phyloP scores from a whole-genome alignment of 2,113 vertebrate genomes.

The Dipodomys merriami region DNA sequence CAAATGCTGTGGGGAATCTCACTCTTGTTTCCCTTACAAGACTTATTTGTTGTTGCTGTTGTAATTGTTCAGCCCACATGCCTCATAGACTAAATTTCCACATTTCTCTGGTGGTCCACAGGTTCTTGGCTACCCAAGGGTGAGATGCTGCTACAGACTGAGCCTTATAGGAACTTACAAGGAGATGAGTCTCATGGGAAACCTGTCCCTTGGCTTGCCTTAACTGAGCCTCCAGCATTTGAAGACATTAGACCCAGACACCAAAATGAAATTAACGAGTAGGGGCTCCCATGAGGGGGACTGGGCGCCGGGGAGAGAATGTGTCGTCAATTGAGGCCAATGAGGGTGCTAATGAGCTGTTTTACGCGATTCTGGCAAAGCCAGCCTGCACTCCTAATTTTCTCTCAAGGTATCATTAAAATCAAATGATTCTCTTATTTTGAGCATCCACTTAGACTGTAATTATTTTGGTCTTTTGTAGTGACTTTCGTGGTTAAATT shows the following conservation, averaged over 20 bases:
- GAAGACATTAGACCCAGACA: constrained; percentile 16
- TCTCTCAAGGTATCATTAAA: constrained; percentile 75
- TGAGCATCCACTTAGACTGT: constrained; percentile 57
- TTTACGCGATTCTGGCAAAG: constrained; percentile 24
- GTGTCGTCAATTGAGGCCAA: not conserved
- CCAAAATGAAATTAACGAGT: constrained; percentile 50
- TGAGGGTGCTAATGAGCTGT: constrained; percentile 57
- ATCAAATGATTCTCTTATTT: constrained; percentile 76
- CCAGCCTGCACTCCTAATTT: constrained; percentile 23
- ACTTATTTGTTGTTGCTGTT: not conserved
- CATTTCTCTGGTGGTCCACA: constrained; percentile 47
- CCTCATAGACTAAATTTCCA: constrained; percentile 36
- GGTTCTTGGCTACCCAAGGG: constrained; percentile 53
- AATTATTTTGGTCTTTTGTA: constrained; percentile 75
- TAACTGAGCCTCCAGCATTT: not conserved
- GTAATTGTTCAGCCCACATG: not conserved
- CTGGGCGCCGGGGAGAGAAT: not conserved
- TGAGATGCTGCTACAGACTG: constrained; percentile 46
- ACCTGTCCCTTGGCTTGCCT: not conserved
- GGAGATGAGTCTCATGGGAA: constrained; percentile 15
- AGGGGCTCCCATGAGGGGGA: not conserved
- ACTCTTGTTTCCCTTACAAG: not conserved
- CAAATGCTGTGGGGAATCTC: not conserved
- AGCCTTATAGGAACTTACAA: constrained; percentile 50
- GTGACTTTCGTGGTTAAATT: constrained; percentile 73